Evolutionary conservation across 2,888 invertebrate genomes (phyloP), one percentile per base, ranked within the genome.

Genomic region (Cheilosia grossa): DNA sequence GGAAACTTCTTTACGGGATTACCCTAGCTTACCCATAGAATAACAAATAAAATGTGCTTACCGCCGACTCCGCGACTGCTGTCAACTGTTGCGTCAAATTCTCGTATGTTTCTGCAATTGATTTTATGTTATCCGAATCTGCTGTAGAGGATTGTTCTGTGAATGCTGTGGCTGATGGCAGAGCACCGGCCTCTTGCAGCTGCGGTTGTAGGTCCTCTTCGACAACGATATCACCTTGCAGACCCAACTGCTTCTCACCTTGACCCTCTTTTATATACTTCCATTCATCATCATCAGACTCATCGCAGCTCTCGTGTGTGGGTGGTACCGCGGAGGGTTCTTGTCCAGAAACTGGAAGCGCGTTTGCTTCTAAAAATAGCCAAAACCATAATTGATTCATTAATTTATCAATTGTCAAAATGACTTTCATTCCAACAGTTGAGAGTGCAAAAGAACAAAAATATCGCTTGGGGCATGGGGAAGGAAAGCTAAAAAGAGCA

Each of bases 231-330:
- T 81, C 81, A 61, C 72, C 51, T 61, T 75, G 85, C 27, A 81
- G 37, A 30, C 72, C 72, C 44, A 85, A 44, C 59, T 89, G 89
- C 88, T 92, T 91, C 88, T 92, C 91, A 88, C 90, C 91, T 89
- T 94, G 94, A 90, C 94, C 94, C 90, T 94, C 94, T 88, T 94
- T 95, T 88, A 94, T 95, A 91, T 96, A 97, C 92, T 97, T 96
- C 96, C 96, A 97, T 95, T 97, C 97, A 94, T 96, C 97, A 92
- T 96, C 96, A 88, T 90, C 90, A 53, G 81, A 81, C 54, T 85
- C 85, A 75, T 85, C 75, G 58, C 85, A 72, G 53, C 85, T 85
- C 24, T 85, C 85, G 30, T 81, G 81, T 63, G 81, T 75, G n/a
- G 85, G 85, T 44, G 72, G 75, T 5, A 81, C 75, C 51, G 51